Conservation (phyloP, 2,113 vertebrate species). For the Bothrops jararaca region DNA sequence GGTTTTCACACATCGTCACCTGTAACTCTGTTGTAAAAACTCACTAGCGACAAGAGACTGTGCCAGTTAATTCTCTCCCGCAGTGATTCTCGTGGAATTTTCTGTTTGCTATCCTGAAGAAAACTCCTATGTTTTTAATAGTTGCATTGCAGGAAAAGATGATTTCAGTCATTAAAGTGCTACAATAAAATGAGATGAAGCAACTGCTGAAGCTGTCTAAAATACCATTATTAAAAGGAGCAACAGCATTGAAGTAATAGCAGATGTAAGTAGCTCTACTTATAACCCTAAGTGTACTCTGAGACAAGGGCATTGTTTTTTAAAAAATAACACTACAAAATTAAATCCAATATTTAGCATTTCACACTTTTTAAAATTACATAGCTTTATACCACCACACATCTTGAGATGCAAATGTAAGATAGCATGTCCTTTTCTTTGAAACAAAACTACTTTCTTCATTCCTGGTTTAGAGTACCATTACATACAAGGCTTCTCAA, state of each 20-base stretch:
- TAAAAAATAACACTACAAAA: not conserved
- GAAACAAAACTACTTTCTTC: not conserved
- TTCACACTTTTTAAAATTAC: not conserved
- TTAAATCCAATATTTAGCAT: not conserved
- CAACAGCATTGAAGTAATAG: not conserved
- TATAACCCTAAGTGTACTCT: not conserved
- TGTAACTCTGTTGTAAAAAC: not conserved
- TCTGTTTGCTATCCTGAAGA: not conserved
- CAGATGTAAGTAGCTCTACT: not conserved
- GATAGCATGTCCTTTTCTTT: not conserved
- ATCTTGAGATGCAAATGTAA: not conserved
- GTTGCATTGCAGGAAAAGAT: not conserved
- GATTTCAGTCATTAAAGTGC: not conserved
- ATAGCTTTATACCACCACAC: not conserved
- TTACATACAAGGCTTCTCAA: not conserved
- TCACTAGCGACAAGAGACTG: not conserved
- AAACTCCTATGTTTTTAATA: not conserved
- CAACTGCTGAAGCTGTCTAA: not conserved
- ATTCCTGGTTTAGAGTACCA: not conserved
- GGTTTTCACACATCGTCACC: not conserved
- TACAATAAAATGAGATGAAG: not conserved
- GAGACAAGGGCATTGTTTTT: not conserved
- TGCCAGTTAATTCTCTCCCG: not conserved
- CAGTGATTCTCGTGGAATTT: not conserved
- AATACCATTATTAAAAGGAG: not conserved